Base-by-base conservation (phyloP, 2,888 invertebrate species). In the Didymodactylos carnosus region DNA sequence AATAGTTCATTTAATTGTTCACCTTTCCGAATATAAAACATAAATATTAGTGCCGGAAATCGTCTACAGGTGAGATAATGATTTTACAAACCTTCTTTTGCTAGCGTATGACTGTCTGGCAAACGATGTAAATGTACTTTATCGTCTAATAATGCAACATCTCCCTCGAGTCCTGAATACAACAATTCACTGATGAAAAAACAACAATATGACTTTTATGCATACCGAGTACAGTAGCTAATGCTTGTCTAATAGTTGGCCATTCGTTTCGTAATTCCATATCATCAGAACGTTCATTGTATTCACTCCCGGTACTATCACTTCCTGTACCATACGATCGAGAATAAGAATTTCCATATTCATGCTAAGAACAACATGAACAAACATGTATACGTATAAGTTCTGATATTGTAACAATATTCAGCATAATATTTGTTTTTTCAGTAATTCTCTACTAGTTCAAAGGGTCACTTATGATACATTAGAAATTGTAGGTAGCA, bases 271-370 rank as follows among this genome's bases (percentile, higher is more conserved):
- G 51, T 19, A 74, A 35, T 51, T 74, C 51, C 8, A 39, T 53
- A 27, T 35, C 35, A n/a, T 49, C 40, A 4, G 27, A 53, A 13
- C 69, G 40, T 29, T 71, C 74, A 35, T 71, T 53, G 40, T 71
- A 74, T 62, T 74, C 74, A 71, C 74, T 74, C 25, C 74, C 74
- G 25, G 25, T 49, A 25, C 46, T 49, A 29, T 73, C 73, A 41
- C 70, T 46, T 13, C 49, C 62, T n/a, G 62, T 35, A 14, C 62
- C 62, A 35, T 16, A 27, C n/a, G 62, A 62, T 62, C 35, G 19
- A 10, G 62, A n/a, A 35, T 62, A 35, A 27, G 14, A 19, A 62
- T 35, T 27, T 35, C 3, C n/a, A 8, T 19, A 25, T 13, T 62
- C 62, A n/a, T 29, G 62, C 62, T 62, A 35, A 35, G 5, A 43